phyloP scores from a whole-genome alignment of 2,888 invertebrate genomes.

The Aspidapion aeneum region DNA sequence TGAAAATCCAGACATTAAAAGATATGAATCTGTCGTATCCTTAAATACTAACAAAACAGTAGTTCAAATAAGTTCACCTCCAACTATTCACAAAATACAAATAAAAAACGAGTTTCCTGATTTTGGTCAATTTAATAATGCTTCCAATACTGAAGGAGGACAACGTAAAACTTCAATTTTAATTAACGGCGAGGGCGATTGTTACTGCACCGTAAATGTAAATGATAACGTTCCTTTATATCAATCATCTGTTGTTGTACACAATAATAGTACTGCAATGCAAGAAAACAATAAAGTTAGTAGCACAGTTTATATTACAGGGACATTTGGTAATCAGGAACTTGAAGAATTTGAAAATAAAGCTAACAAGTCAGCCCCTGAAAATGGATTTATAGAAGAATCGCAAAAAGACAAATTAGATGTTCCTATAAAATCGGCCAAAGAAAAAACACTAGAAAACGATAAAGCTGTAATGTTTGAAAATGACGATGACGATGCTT shows the following conservation, averaged over 20 bases:
- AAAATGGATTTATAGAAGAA: not conserved
- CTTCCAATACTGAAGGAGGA: slow-evolving; percentile 40
- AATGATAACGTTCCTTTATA: slow-evolving; percentile 66
- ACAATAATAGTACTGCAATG: slow-evolving; percentile 51
- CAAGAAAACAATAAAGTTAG: slow-evolving; percentile 34
- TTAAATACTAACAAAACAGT: slow-evolving; percentile 46
- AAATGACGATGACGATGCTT: slow-evolving; percentile 21
- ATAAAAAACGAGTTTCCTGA: slow-evolving; percentile 51
- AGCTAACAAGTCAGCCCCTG: not conserved
- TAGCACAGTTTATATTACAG: slow-evolving; percentile 46
- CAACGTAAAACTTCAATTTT: slow-evolving; percentile 64
- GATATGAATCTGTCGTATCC: not conserved
- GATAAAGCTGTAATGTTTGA: not conserved
- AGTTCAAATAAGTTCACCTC: slow-evolving; percentile 47
- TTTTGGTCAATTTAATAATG: slow-evolving; percentile 33
- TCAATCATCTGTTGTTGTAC: slow-evolving; percentile 70
- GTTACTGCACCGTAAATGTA: slow-evolving; percentile 72
- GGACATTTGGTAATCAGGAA: not conserved
- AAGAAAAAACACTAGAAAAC: not conserved
- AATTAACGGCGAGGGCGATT: slow-evolving; percentile 71
- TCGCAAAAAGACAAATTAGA: slow-evolving; percentile 2
- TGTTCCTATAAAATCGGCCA: not conserved
- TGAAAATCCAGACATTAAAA: slow-evolving; percentile 22
- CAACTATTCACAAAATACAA: slow-evolving; percentile 53
- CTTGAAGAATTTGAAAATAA: not conserved